phyloP scores from a whole-genome alignment of 1,140 invertebrate species.

The Anoplolepis gracilipes region DNA sequence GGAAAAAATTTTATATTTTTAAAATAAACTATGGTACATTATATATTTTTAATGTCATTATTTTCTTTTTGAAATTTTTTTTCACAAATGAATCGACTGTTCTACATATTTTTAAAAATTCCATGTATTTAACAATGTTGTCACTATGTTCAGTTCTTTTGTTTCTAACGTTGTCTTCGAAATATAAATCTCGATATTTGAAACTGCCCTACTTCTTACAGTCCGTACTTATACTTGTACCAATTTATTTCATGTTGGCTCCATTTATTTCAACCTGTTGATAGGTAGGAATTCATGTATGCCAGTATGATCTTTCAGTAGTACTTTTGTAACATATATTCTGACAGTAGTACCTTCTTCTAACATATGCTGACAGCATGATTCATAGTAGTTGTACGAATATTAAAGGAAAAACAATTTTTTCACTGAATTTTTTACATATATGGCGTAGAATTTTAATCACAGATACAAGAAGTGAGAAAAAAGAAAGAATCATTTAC shows the following conservation, averaged over 20 bases:
- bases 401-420: not conserved
- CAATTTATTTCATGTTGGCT: constrained; percentile 60
- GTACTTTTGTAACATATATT: constrained; percentile 51
- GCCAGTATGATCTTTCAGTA: constrained; percentile 50
- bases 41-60: not conserved
- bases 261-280: constrained; percentile 62
- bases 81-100: not conserved
- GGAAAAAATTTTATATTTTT: not conserved
- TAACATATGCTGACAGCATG: constrained; percentile 20
- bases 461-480: no score
- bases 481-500: not conserved
- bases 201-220: constrained; percentile 30
- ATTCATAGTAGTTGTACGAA: not conserved
- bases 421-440: not conserved
- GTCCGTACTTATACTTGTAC: constrained; percentile 46
- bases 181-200: constrained; percentile 50
- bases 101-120: not conserved
- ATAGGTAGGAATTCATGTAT: constrained; percentile 59
- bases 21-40: not conserved
- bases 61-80: not conserved
- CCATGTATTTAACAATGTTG: not conserved
- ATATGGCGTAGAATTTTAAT: not conserved
- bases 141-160: not conserved
- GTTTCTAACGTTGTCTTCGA: constrained; percentile 5
- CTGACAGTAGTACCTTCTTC: constrained; percentile 29